Evolutionary conservation across 1,140 invertebrate species (phyloP), one percentile per base, ranked within the genome.

Genomic region (Lethocerus indicus): DNA sequence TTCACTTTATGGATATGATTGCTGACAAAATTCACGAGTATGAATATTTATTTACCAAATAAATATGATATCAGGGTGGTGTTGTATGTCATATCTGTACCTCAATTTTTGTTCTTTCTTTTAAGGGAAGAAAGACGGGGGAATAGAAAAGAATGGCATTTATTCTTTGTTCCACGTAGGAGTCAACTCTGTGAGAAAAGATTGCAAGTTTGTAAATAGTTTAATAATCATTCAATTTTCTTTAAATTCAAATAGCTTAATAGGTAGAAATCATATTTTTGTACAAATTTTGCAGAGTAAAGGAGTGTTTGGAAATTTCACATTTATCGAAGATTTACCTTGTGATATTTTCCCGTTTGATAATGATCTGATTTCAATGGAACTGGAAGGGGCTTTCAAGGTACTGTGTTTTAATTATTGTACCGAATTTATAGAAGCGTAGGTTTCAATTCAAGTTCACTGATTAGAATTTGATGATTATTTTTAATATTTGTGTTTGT

Each of bases 281-380:
- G 47, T 29, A 51, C 52, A 54, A 61, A 49, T 40, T 54, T 60
- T 86, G 18, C 72, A 86, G 67, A 83, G 87, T 60, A 72, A 76
- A 54, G 84, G 86, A 7, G 87, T 94, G 0, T 76, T 78, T 57
- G 78, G 78, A 3, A 83, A 75, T 57, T 78, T 95, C 48, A 76
- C 73, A 0, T 68, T 78, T 13, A 76, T 91, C 32, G 81, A 88
- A 58, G 88, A 95, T 67, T 83, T 91, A 55, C 71, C 78, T 50
- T 83, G 91, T 62, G 81, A 89, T 57, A 73, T 96, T 16, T 87
- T 89, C 64, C 89, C 91, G 0, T 78, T 95, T 61, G 92, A 97
- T 60, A 82, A 74, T 64, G 93, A 97, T 71, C 68, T 96, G 1
- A 71, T 96, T 51, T 93, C 90, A 3, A 86, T 97, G 79, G 91